Percentiles rank a stretch among this genome's conserved stretches.
These are phyloP conservation scores for Drosophila bifasciata DNA, from an alignment of 1,140 invertebrate genomes.

Conservation along the genomic window DNA sequence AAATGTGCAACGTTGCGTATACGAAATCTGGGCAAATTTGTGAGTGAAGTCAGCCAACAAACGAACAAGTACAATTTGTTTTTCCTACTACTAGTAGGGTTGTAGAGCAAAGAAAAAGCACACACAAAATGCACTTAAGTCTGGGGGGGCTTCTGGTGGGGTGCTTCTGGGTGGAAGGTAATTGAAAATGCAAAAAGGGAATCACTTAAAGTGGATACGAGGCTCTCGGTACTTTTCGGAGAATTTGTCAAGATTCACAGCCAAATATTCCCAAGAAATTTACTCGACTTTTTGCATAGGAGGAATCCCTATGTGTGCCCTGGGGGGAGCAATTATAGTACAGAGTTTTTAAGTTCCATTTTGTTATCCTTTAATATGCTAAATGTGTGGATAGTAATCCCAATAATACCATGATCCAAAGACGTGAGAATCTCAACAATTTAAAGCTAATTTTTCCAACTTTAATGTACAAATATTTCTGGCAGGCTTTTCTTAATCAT, in stretches of 20 bases:
- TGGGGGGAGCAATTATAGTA: no score
- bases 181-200: constrained; percentile 21
- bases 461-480: no score
- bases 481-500: no score
- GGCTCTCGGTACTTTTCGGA: background rate
- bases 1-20: constrained; percentile 54
- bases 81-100: constrained; percentile 13
- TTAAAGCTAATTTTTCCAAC: no score
- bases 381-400: no score
- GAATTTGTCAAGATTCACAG: constrained; percentile 2
- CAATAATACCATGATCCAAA: no score
- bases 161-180: background rate
- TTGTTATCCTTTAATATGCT: no score
- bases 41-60: constrained; percentile 12
- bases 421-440: no score
- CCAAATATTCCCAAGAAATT: no score
- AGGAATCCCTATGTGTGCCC: no score
- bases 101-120: background rate
- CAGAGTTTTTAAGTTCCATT: no score
- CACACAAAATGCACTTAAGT: constrained; percentile 30
- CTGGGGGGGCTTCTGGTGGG: background rate
- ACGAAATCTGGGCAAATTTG: constrained; percentile 37
- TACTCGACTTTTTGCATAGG: no score
- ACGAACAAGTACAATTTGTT: constrained; percentile 23
- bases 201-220: constrained; percentile 5